Evolutionary conservation across 1,140 invertebrate species (phyloP).

Genomic region (Heliconius nattereri): DNA sequence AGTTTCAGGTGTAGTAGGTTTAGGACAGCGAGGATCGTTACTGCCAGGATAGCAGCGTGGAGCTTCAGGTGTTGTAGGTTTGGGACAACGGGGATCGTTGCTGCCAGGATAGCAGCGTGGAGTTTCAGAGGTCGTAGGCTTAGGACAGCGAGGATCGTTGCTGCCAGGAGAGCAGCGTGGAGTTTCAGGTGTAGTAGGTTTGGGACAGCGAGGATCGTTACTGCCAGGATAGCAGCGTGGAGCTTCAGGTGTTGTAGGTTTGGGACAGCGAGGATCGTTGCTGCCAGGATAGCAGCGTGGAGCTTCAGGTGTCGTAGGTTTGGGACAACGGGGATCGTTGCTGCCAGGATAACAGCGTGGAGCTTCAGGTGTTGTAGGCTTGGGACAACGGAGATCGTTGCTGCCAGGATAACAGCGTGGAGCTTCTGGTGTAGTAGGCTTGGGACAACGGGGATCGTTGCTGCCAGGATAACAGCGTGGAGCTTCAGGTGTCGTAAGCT

Average conservation of each 20-base stretch:
- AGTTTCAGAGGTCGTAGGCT: background rate
- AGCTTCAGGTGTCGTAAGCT: background rate
- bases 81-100: background rate
- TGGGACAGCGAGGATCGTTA: background rate
- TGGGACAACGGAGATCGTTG: background rate
- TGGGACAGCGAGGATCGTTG: slow-evolving; percentile 56
- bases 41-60: slow-evolving; percentile 40
- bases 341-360: slow-evolving; percentile 41
- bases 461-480: background rate
- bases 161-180: background rate
- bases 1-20: slow-evolving; percentile 22
- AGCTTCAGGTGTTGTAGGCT: background rate
- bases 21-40: slow-evolving; percentile 56
- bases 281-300: slow-evolving; percentile 43
- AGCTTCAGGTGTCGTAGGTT: slow-evolving; percentile 23
- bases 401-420: background rate
- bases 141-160: background rate
- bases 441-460: background rate
- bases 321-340: slow-evolving; percentile 56
- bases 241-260: slow-evolving; percentile 24
- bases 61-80: background rate
- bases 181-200: background rate
- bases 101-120: background rate
- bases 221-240: background rate
- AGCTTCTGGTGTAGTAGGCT: background rate